phyloP scores from a whole-genome alignment of 2,888 invertebrate species.

The Meloe dianella region DNA sequence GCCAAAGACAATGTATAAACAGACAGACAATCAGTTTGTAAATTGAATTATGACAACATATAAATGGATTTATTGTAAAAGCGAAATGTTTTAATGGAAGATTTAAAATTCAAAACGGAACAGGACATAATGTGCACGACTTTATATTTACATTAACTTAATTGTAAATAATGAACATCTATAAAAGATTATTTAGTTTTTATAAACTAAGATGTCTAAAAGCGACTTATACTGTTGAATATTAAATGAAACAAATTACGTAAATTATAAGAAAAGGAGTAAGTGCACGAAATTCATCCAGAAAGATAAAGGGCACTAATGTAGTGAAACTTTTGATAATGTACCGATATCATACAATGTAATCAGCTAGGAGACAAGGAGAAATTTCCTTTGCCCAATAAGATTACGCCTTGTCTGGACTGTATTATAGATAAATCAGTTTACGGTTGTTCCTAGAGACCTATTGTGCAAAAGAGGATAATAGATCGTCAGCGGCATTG shows the following conservation, averaged over 20 bases:
- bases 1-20: too few species aligned
- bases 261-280: not conserved
- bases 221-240: not conserved
- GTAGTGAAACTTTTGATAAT: conserved; percentile 24
- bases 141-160: not conserved
- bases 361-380: conserved; percentile 8
- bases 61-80: not conserved
- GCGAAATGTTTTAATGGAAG: not conserved
- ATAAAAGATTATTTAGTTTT: not conserved
- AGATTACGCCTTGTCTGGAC: conserved; percentile 29
- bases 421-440: conserved; percentile 38
- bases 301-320: conserved; percentile 18
- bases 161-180: not conserved
- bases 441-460: conserved; percentile 29
- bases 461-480: conserved; percentile 35
- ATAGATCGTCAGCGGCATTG: conserved; percentile 36
- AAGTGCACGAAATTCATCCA: not conserved
- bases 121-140: not conserved
- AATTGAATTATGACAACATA: not conserved
- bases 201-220: not conserved
- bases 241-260: not conserved
- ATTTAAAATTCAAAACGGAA: not conserved
- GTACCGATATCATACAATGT: conserved; percentile 23
- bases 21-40: not conserved
- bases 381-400: not conserved